Percentiles rank a stretch among this genome's conserved stretches.
phyloP scores from a whole-genome alignment of 2,888 invertebrate species.

The Caenorhabditis sp. region DNA sequence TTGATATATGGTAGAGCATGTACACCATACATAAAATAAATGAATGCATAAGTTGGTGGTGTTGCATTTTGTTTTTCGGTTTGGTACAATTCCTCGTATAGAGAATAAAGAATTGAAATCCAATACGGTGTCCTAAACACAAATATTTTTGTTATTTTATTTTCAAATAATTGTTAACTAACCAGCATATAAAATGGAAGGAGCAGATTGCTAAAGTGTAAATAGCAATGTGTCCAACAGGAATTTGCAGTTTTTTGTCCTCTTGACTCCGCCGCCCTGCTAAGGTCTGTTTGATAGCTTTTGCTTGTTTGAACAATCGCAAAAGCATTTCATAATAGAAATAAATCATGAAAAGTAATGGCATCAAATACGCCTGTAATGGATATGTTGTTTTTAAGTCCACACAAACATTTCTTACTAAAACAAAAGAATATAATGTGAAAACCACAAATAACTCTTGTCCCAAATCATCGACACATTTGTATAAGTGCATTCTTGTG shows the following conservation, averaged over 20 bases:
- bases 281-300: constrained; percentile 43
- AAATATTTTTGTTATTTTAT: neutral
- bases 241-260: constrained; percentile 57
- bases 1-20: constrained; percentile 69
- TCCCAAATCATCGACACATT: constrained; percentile 59
- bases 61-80: constrained; percentile 32
- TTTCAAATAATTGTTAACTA: neutral
- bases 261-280: constrained; percentile 37
- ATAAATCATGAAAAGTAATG: constrained; percentile 64
- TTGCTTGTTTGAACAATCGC: constrained; percentile 61
- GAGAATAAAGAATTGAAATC: constrained; percentile 65
- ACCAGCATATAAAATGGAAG: constrained; percentile 69
- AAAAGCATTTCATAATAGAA: constrained; percentile 69
- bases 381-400: neutral
- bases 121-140: constrained; percentile 65
- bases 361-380: constrained; percentile 59
- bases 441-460: constrained; percentile 51
- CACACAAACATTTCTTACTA: constrained; percentile 23
- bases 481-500: constrained; percentile 54
- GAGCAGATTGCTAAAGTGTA: constrained; percentile 69
- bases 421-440: constrained; percentile 52
- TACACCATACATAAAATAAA: constrained; percentile 69
- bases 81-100: constrained; percentile 57
- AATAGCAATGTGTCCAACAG: constrained; percentile 65
- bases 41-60: constrained; percentile 55